phyloP scores from a whole-genome alignment of 2,797 vertebrate species.

The Jordanella pulchra region DNA sequence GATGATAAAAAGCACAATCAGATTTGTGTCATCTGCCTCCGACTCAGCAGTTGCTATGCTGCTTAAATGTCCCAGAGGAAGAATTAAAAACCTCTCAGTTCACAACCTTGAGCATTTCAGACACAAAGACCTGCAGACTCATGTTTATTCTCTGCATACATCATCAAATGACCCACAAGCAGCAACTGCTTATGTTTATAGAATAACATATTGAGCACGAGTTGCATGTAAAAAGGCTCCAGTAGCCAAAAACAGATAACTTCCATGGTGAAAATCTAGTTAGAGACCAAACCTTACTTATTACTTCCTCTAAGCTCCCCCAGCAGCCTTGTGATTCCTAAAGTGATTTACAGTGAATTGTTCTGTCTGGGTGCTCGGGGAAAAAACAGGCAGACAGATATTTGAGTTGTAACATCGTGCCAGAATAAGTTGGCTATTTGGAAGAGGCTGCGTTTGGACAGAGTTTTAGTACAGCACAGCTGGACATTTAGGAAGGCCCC shows the following conservation, averaged over 20 bases:
- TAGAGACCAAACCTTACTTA: constrained; percentile 3
- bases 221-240: background rate
- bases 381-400: constrained; percentile 45
- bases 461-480: constrained; percentile 70
- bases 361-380: constrained; percentile 38
- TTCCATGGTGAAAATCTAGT: background rate
- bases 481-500: constrained; percentile 58
- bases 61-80: constrained; percentile 14
- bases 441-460: constrained; percentile 48
- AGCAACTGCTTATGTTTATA: background rate
- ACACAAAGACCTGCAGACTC: constrained; percentile 23
- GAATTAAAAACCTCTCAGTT: constrained; percentile 32
- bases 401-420: constrained; percentile 56
- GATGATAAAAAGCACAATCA: constrained; percentile 12
- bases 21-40: constrained; percentile 46
- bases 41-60: constrained; percentile 18
- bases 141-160: constrained; percentile 12
- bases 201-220: background rate
- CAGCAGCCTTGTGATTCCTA: constrained; percentile 16
- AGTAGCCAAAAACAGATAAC: constrained; percentile 2
- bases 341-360: constrained; percentile 46
- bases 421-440: constrained; percentile 47
- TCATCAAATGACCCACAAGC: constrained; percentile 16
- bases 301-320: constrained; percentile 4
- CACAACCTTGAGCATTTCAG: constrained; percentile 31